phyloP scores from a whole-genome alignment of 2,888 invertebrate genomes.

The Sycophila texana region DNA sequence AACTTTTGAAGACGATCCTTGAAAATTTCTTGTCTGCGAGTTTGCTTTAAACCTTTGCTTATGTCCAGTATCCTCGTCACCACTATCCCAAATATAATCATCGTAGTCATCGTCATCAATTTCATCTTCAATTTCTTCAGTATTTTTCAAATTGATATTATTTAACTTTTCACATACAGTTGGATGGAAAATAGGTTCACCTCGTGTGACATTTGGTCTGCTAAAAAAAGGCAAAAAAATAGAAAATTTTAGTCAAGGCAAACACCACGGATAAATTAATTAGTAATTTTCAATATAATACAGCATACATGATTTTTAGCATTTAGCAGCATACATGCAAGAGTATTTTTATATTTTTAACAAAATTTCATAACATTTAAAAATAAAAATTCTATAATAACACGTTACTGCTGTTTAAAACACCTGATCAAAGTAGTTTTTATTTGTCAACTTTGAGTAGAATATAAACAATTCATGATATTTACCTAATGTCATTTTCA shows the following conservation, averaged over 20 bases:
- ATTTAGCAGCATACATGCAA: too few species aligned
- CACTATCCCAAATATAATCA: conserved; percentile 62
- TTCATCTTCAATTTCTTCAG: conserved; percentile 56
- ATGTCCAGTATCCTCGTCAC: conserved; percentile 51
- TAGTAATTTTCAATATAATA: neutral
- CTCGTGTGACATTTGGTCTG: conserved; percentile 42
- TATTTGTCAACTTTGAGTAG: neutral
- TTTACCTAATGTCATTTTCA: conserved; percentile 64
- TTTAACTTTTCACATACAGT: conserved; percentile 36
- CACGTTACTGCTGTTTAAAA: neutral
- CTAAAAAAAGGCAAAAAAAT: conserved; percentile 18
- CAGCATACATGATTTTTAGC: too few species aligned
- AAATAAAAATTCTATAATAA: neutral
- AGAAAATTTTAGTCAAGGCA: neutral
- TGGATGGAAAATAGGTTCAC: conserved; percentile 47
- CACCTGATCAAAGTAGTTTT: conserved; percentile 15
- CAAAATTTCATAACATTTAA: neutral
- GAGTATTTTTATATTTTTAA: too few species aligned
- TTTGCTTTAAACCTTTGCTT: conserved; percentile 68
- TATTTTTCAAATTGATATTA: conserved; percentile 48
- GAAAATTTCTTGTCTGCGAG: conserved; percentile 75
- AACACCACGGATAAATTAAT: too few species aligned
- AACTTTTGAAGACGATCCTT: conserved; percentile 79
- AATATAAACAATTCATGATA: conserved; percentile 45
- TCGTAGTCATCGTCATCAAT: conserved; percentile 60